Percentiles rank a stretch among this genome's conserved stretches.
Conservation (phyloP, 1,140 invertebrate species). For the Oryctes rhinoceros region DNA sequence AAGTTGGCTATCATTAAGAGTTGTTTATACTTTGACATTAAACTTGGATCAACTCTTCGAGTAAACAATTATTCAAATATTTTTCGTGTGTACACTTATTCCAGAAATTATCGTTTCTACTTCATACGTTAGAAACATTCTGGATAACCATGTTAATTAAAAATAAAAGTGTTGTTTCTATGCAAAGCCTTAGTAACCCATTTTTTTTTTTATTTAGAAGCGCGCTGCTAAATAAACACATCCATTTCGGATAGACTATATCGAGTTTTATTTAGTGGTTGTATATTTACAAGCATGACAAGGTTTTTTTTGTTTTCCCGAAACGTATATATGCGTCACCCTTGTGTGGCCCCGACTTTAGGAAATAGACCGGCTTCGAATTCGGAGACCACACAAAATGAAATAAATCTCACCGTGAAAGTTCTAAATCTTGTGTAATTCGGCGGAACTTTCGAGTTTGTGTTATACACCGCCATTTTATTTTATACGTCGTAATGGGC, state of each 20-base stretch:
- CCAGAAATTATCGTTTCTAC: too few species aligned
- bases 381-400: not conserved
- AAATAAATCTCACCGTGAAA: constrained; percentile 15
- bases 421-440: constrained; percentile 7
- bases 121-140: too few species aligned
- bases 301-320: constrained; percentile 19
- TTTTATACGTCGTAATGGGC: not conserved
- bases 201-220: too few species aligned
- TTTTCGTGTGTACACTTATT: too few species aligned
- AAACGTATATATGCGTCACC: not conserved
- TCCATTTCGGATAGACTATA: not conserved
- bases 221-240: too few species aligned
- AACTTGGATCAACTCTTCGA: too few species aligned
- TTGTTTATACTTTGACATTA: too few species aligned
- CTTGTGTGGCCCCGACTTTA: constrained; percentile 19
- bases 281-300: constrained; percentile 2
- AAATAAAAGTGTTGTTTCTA: too few species aligned
- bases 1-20: too few species aligned
- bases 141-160: too few species aligned
- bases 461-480: not conserved
- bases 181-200: too few species aligned
- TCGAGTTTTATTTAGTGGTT: constrained; percentile 17
- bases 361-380: not conserved
- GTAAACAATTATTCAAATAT: too few species aligned
- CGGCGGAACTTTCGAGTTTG: not conserved